These are phyloP conservation scores for Pipistrellus pipistrellus DNA, from an alignment of 2,797 vertebrate genomes.

Conservation along the genomic window DNA sequence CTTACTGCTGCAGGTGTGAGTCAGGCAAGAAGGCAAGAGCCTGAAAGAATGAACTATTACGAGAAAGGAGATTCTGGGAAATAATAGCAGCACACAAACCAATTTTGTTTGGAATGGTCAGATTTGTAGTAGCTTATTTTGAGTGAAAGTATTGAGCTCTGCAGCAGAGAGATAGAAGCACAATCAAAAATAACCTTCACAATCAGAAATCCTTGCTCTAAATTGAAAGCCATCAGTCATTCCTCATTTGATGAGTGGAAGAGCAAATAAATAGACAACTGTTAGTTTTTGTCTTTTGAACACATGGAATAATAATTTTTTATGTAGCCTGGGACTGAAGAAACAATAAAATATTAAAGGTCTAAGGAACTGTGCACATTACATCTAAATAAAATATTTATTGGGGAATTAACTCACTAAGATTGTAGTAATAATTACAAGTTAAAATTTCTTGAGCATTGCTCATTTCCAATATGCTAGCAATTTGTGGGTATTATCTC, in stretches of 20 bases:
- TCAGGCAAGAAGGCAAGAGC: not conserved
- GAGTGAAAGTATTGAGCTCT: constrained; percentile 22
- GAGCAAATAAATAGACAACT: not conserved
- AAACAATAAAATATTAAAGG: not conserved
- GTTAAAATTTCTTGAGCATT: not conserved
- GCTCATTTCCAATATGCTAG: not conserved
- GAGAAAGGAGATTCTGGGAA: not conserved
- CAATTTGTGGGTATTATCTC: not conserved
- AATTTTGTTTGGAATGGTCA: not conserved
- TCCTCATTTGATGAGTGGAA: not conserved
- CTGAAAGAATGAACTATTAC: not conserved
- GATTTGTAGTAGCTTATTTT: not conserved
- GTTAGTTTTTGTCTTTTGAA: not conserved
- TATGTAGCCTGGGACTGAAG: not conserved
- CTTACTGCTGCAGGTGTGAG: not conserved
- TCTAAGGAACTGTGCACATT: not conserved
- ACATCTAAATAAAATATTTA: not conserved
- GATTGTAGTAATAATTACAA: not conserved
- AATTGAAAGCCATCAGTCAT: constrained; percentile 26
- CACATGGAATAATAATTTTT: not conserved
- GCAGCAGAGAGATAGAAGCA: constrained; percentile 1
- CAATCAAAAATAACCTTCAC: not conserved
- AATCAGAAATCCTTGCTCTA: not conserved
- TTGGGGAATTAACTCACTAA: not conserved
- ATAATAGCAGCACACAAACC: not conserved